Conservation (phyloP, 2,797 vertebrate genomes). For the Sebastes aleutianus region DNA sequence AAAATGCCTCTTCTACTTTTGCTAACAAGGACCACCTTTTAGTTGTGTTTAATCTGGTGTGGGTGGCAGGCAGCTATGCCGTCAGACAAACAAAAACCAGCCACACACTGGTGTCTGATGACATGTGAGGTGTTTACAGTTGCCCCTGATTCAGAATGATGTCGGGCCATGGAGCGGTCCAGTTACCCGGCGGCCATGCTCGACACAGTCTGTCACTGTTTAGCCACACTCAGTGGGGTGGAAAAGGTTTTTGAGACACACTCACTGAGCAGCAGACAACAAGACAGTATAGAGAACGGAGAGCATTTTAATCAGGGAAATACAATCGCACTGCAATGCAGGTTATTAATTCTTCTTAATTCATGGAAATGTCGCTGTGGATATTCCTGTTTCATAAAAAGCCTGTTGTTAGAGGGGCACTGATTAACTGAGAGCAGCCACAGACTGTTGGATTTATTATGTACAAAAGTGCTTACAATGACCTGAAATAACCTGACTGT, state of each 20-base stretch:
- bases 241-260: neutral
- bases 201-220: constrained; percentile 12
- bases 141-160: neutral
- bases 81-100: neutral
- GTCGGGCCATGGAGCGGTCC: neutral
- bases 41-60: neutral
- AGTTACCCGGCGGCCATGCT: neutral
- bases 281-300: neutral
- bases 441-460: too few relatives aligned
- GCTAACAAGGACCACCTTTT: neutral
- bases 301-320: neutral
- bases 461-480: too few relatives aligned
- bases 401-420: too few relatives aligned
- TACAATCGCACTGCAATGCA: neutral
- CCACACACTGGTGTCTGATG: neutral
- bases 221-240: neutral
- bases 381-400: neutral
- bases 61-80: neutral
- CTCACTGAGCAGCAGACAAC: neutral
- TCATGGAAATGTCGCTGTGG: neutral
- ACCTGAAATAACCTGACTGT: too few relatives aligned
- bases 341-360: neutral
- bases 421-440: neutral
- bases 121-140: constrained; percentile 16
- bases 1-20: neutral